Base-by-base conservation (phyloP, 2,113 vertebrate genomes). In the Chamaea fasciata region DNA sequence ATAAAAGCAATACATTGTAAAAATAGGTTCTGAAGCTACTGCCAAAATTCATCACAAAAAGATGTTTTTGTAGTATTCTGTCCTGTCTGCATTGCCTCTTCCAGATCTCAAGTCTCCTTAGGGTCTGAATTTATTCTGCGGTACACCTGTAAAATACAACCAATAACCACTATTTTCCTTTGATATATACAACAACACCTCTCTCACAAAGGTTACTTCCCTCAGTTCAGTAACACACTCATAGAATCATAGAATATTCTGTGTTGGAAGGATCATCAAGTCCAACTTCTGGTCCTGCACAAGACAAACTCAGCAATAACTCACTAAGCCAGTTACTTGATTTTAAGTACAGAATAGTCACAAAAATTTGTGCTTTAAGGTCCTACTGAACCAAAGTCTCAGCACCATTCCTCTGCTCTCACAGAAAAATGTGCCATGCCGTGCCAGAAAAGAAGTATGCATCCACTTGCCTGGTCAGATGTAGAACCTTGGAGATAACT, bases 1-100 rank as follows among this genome's bases (percentile, higher is more conserved):
- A 95, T 87, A 92, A 87, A 90, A 94, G 37, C 57, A 93, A 76
- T 62, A 53, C 37, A 41, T n/a, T 78, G 64, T 65, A 90, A 90
- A 94, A 92, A 71, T 74, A 89, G 56, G 53, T 83, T 83, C 28
- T 27, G 50, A 90, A 92, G 21, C 17, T 87, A 64, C 56, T 75
- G 90, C 73, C 89, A 95, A 68, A 83, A 88, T 16, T 53, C 53
- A 87, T 83, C 64, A 60, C 28, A 78, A 80, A 90, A 80, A 64
- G 17, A 28, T 35, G 13, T 64, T 87, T 95, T 67, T 53, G 69
- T n/a, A 90, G 24, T 46, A 50, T 42, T 65, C 77, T 78, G 16
- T 78, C 41, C 47, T 56, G 46, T 62, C 76, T 67, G 26, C 21
- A 65, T 41, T 63, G 20, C 35, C 46, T 92, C 41, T 92, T 24